Evolutionary conservation across 2,888 invertebrate species (phyloP), one percentile per base, ranked within the genome.

Genomic region (Heliconius sara): DNA sequence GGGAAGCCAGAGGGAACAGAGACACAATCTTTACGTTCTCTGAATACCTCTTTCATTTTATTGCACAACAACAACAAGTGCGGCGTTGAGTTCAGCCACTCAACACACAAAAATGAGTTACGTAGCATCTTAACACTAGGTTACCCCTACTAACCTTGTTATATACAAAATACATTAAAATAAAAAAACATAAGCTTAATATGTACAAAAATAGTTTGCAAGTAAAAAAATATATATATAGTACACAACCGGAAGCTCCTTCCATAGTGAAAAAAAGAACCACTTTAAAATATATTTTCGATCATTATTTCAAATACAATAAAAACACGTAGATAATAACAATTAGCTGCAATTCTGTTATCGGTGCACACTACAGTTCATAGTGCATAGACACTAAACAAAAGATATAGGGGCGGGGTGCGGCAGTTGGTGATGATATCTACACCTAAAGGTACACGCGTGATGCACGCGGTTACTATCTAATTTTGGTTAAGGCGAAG

Each of bases 371-470:
- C 13, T 70, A 25, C 57, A 72, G 12, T 25, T 27, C 27, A 27
- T 65, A 65, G n/a, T 70, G 70, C 57, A 73, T 22, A 57, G 72
- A 22, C 82, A 85, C 16, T 39, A 39, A 39, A 9, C 9, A 34
- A 39, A 39, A 72, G 72, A 30, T 82, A 85, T 85, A 85, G 85
- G 87, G 86, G 87, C 83, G 84, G 84, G 85, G 83, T 83, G 88
- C 84, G 87, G 89, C 92, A 92, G 92, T 92, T 92, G 92, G 87
- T 85, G 87, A 89, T 88, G 85, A 81, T 84, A 89, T 88, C 87
- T 84, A 43, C 43, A 25, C 39, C 84, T 84, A 84, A 83, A 84
- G 85, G 80, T 74, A 80, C 66, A 83, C 84, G 85, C 84, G 80
- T 80, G 84, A 85, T 84, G 87, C 86, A 89, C 90, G 89, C 89